phyloP scores from a whole-genome alignment of 2,113 vertebrate species.

The Anarhynchus alexandrinus region DNA sequence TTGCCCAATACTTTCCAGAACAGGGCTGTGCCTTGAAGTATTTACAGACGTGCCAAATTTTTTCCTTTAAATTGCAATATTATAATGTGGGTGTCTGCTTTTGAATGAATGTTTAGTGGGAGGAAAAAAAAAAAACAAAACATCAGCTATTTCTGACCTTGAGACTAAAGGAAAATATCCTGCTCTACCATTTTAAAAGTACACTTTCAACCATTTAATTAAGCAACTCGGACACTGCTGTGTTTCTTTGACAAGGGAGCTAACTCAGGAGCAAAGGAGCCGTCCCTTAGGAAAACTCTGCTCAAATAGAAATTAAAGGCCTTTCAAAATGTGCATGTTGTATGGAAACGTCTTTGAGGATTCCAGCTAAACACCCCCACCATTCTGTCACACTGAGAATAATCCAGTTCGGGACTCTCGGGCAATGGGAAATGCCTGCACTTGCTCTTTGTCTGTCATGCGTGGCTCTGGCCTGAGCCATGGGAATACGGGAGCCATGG shows the following conservation, averaged over 20 bases:
- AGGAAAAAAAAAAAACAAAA: neutral
- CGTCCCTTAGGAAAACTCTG: neutral
- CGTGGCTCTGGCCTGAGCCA: neutral
- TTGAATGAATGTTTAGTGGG: neutral
- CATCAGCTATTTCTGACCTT: neutral
- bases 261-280: neutral
- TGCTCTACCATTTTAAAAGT: neutral
- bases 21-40: neutral
- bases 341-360: neutral
- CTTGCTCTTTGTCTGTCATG: neutral
- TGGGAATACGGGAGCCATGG: neutral
- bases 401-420: neutral
- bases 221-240: fast-evolving
- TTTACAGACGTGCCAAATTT: neutral
- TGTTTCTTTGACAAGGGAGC: neutral
- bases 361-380: neutral
- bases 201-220: neutral
- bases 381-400: neutral
- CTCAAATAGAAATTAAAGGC: neutral
- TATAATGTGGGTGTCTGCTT: neutral
- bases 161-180: neutral
- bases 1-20: neutral
- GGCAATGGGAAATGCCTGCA: neutral
- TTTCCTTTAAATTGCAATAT: neutral
- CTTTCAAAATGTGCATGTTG: neutral